These are phyloP conservation scores for Podarcis cretensis DNA, from an alignment of 2,113 vertebrate species.

Conservation along the genomic window DNA sequence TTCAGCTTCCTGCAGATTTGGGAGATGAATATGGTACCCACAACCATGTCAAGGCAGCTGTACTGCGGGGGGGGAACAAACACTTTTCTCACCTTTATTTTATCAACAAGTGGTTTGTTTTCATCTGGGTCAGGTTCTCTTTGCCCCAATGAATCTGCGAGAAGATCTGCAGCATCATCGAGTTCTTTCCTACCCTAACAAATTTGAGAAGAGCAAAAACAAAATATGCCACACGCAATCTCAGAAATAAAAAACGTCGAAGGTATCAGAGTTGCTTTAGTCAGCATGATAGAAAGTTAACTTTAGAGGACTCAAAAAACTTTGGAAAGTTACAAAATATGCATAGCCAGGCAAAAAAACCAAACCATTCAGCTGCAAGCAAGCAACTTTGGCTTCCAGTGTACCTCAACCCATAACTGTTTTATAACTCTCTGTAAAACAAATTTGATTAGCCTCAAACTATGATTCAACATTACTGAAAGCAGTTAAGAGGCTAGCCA, in stretches of 20 bases:
- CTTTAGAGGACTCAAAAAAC: background rate
- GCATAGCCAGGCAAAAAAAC: background rate
- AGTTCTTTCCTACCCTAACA: conserved; percentile 64
- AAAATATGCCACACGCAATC: background rate
- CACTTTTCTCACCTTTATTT: conserved; percentile 77
- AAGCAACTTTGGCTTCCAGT: background rate
- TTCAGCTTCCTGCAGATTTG: accelerated
- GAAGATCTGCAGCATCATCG: conserved; percentile 75
- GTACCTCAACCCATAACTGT: background rate
- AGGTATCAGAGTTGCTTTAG: background rate
- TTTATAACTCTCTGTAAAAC: background rate
- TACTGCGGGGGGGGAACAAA: background rate
- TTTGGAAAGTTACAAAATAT: background rate
- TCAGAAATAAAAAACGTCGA: background rate
- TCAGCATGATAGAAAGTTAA: background rate
- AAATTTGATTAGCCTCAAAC: background rate
- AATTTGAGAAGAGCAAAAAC: background rate
- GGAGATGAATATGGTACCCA: accelerated
- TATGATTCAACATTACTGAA: background rate
- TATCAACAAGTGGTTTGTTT: conserved; percentile 76
- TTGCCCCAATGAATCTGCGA: conserved; percentile 76
- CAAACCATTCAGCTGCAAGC: background rate
- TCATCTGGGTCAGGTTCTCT: conserved; percentile 78
- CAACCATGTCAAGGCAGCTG: accelerated
- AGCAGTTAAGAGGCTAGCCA: background rate